Conservation (phyloP, 2,797 vertebrate species). For the Glossophaga mutica region DNA sequence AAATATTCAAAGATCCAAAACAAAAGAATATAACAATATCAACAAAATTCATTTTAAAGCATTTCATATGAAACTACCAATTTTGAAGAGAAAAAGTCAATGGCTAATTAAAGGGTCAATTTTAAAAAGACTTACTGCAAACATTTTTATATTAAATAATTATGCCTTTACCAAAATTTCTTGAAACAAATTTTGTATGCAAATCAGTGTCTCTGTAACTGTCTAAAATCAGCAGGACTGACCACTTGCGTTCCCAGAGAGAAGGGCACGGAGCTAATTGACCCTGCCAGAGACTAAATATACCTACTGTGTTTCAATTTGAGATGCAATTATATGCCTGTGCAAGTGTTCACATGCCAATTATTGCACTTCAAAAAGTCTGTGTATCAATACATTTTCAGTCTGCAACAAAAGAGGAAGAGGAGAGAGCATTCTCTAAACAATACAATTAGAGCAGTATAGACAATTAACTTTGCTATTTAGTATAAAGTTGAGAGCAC, state of each 20-base stretch:
- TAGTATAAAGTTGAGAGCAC: conserved; percentile 51
- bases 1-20: neutral
- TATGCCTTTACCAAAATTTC: neutral
- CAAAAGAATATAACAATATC: neutral
- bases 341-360: conserved; percentile 46
- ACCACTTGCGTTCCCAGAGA: conserved; percentile 1
- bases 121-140: neutral
- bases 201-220: neutral
- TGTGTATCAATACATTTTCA: neutral
- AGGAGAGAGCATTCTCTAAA: conserved; percentile 18
- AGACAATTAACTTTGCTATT: conserved; percentile 53
- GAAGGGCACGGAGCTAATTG: neutral
- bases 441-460: neutral
- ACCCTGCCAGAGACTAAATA: neutral
- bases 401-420: conserved; percentile 20
- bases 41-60: neutral
- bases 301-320: conserved; percentile 37
- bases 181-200: conserved; percentile 40
- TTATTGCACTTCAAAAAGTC: conserved; percentile 38
- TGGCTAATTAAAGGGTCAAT: neutral
- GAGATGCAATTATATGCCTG: conserved; percentile 29
- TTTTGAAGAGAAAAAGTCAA: conserved; percentile 10
- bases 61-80: neutral
- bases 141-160: neutral
- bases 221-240: conserved; percentile 36